A percentile compares a stretch with the other conserved stretches of the same genome.
Conservation (phyloP, 2,113 vertebrate genomes). For the Xenopus borealis region DNA sequence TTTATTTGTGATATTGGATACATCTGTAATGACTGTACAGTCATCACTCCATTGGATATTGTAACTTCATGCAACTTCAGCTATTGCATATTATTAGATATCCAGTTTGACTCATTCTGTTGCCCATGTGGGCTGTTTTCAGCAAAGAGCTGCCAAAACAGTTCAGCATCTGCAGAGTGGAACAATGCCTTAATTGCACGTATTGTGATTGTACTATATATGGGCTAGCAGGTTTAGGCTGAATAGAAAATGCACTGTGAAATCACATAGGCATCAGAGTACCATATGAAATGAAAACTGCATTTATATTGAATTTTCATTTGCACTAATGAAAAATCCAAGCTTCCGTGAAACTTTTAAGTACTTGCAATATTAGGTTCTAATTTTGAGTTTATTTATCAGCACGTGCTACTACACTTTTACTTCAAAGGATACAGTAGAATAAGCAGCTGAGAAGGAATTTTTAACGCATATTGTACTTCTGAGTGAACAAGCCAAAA, state of each 20-base stretch:
- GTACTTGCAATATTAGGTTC: no score
- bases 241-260: fast-evolving
- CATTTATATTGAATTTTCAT: no score
- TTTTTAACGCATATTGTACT: no score
- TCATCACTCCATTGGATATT: neutral
- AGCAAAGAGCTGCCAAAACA: constrained; percentile 37
- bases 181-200: constrained; percentile 42
- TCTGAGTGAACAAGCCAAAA: no score
- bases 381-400: no score
- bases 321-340: no score
- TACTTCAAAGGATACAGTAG: no score
- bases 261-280: neutral
- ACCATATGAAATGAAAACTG: neutral
- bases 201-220: constrained; percentile 22
- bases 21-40: neutral
- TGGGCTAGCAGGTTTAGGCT: constrained; percentile 5
- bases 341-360: no score
- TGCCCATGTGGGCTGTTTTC: constrained; percentile 38
- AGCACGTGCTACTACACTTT: no score
- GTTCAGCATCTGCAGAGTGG: constrained; percentile 38
- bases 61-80: neutral
- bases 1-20: neutral
- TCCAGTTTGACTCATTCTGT: constrained; percentile 47
- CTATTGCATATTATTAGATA: constrained; percentile 19
- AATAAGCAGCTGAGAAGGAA: no score